Conservation (phyloP, 2,113 vertebrate genomes). For the Regulus satrapa region DNA sequence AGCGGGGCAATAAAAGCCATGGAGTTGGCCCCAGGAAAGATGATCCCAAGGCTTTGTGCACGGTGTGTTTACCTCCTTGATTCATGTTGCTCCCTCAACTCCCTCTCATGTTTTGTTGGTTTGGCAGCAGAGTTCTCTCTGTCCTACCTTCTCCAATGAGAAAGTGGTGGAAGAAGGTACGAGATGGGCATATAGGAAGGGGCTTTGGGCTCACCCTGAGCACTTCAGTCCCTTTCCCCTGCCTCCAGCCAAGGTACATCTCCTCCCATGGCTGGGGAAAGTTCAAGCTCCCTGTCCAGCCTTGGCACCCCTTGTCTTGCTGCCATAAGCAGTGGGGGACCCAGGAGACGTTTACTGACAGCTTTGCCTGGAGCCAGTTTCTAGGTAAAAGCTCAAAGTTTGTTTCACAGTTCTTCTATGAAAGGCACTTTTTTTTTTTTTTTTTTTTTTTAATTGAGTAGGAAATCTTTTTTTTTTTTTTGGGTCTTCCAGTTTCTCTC, state of each 20-base stretch:
- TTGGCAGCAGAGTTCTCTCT: neutral
- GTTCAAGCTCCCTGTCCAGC: neutral
- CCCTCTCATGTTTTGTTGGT: neutral
- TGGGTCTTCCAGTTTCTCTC: neutral
- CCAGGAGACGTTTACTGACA: neutral
- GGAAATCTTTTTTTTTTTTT: neutral
- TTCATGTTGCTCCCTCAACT: neutral
- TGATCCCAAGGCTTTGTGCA: neutral
- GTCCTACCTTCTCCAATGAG: rapidly evolving
- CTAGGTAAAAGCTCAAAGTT: conserved; percentile 16
- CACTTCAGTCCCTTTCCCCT: neutral
- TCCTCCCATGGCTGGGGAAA: neutral
- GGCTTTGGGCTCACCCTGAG: neutral
- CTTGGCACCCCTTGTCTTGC: neutral
- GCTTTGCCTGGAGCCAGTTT: neutral
- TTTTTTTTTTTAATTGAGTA: neutral
- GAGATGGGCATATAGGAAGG: neutral
- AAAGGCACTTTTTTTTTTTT: neutral
- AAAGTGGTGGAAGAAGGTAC: neutral
- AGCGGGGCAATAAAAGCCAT: neutral
- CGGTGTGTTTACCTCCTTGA: neutral
- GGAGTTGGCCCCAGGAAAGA: neutral
- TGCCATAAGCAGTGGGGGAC: neutral
- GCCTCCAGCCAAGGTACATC: neutral
- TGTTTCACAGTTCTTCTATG: neutral